Evolutionary conservation across 1,140 invertebrate genomes (phyloP).

Genomic region (Euschistus heros): DNA sequence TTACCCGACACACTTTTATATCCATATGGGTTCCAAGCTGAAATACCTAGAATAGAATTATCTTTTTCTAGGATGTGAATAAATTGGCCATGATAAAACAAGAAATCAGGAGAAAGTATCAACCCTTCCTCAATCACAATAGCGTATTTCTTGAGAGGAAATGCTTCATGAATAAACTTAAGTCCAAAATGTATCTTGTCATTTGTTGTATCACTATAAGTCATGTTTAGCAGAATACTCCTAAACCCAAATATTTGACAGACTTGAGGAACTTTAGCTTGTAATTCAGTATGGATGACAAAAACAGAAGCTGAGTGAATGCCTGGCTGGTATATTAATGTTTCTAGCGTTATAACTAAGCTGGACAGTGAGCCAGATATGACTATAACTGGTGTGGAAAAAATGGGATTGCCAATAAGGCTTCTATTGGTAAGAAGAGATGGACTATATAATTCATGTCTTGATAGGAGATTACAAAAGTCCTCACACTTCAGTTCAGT

Average conservation of each 20-base stretch:
- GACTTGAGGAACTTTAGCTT: constrained; percentile 31
- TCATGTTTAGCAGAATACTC: constrained; percentile 11
- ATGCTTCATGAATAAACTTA: constrained; percentile 31
- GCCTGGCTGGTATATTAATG: constrained; percentile 41
- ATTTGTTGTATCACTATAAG: constrained; percentile 32
- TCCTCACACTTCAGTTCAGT: constrained; percentile 38
- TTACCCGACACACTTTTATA: constrained; percentile 28
- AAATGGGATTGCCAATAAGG: constrained; percentile 37
- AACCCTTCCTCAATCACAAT: constrained; percentile 42
- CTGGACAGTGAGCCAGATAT: constrained; percentile 38
- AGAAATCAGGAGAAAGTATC: constrained; percentile 40
- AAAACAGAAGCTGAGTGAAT: constrained; percentile 34
- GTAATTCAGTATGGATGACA: constrained; percentile 30
- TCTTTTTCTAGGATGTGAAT: constrained; percentile 35
- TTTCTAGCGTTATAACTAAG: constrained; percentile 39
- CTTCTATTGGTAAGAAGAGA: constrained; percentile 37
- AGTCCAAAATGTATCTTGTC: constrained; percentile 32
- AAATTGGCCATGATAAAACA: constrained; percentile 39
- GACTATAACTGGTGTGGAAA: constrained; percentile 39
- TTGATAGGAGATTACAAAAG: constrained; percentile 38
- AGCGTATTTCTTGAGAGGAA: constrained; percentile 34
- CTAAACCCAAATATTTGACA: constrained; percentile 22
- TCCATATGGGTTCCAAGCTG: constrained; percentile 42
- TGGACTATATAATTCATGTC: constrained; percentile 38
- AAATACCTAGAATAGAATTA: constrained; percentile 36